Conservation (phyloP, 2,113 vertebrate genomes). For the Nicator chloris region DNA sequence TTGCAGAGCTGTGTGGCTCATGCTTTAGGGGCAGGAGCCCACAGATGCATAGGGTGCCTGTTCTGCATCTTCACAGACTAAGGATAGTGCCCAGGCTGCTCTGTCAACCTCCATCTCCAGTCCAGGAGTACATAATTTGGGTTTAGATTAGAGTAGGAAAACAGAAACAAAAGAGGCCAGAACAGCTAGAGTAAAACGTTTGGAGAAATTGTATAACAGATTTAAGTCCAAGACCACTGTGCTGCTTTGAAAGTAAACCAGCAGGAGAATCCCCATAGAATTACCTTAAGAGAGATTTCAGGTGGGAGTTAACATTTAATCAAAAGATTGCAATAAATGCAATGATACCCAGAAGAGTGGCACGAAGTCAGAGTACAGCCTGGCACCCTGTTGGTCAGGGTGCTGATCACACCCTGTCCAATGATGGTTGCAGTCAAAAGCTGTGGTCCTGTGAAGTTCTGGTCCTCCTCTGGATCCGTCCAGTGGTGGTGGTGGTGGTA, state of each 20-base stretch:
- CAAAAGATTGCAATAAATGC: neutral
- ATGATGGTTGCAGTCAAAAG: neutral
- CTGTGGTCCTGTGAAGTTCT: neutral
- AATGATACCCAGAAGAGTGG: neutral
- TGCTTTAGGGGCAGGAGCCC: neutral
- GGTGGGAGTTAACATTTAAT: neutral
- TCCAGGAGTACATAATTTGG: neutral
- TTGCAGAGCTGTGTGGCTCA: neutral
- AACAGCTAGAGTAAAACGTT: neutral
- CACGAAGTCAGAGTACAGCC: neutral
- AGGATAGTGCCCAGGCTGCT: neutral
- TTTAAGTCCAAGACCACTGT: neutral
- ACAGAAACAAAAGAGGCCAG: neutral
- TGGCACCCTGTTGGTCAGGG: neutral
- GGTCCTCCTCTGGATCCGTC: neutral
- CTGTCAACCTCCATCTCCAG: neutral
- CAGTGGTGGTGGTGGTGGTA: neutral
- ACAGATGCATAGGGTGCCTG: neutral
- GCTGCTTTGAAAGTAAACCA: neutral
- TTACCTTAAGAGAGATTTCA: neutral
- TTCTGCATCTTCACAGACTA: neutral
- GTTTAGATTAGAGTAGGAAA: neutral
- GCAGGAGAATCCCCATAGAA: neutral
- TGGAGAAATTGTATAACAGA: neutral
- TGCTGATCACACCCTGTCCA: neutral